Evolutionary conservation across 2,113 vertebrate genomes (phyloP), one percentile per base, ranked within the genome.

Genomic region (Dipodomys spectabilis): DNA sequence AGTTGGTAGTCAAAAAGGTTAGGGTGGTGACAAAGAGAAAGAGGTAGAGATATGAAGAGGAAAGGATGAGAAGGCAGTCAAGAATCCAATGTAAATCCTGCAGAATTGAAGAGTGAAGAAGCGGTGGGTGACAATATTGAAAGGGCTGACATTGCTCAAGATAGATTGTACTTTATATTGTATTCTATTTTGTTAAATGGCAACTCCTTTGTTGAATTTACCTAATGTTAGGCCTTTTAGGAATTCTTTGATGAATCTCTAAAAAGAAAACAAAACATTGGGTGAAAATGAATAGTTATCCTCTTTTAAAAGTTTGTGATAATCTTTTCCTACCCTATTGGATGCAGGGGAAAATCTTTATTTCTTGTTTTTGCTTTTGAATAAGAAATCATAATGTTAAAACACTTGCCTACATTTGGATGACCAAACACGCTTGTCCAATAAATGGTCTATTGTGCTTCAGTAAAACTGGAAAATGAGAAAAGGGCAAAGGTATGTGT

Each of bases 351-450:
- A 71, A 5, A 77, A 62, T 82, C 91, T 78, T 84, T 39, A 57
- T 57, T 86, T 20, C 27, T 88, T 73, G 7, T 39, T 85, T 6
- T 90, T 86, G 4, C 15, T 88, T 97, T 77, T 19, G 27, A 84
- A 45, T 68, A 13, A 74, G 18, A 71, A 49, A 68, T 67, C 7
- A 69, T 39, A 89, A 86, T 80, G 53, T 69, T 80, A 86, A 67
- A 6, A 91, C 82, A 90, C 77, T 22, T 67, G 22, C 20, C 35
- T 67, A 12, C 16, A 9, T 86, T 44, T 35, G n/a, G n/a, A 28
- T 4, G 15, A 68, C n/a, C 20, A 67, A 67, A 39, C 16, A 3
- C 3, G 65, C 10, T 69, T 71, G 71, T 72, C 44, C 27, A 80
- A 22, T n/a, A 57, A 22, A 84, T 73, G 4, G 28, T 16, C n/a